Evolutionary conservation across 1,140 invertebrate genomes (phyloP).

Genomic region (Calosoma granatense): DNA sequence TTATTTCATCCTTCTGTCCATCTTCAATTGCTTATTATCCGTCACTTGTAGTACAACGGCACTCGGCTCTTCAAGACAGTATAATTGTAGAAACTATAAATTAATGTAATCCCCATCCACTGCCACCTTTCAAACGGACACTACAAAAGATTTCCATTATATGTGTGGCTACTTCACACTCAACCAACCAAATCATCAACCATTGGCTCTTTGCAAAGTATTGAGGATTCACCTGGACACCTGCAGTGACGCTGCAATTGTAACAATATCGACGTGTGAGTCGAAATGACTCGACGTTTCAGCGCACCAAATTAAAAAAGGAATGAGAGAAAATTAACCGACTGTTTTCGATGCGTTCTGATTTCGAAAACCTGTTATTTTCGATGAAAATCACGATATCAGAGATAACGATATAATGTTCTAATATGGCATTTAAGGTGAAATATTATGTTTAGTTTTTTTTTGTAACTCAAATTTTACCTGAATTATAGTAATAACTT

Average conservation of each 20-base stretch:
- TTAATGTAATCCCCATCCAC: neutral
- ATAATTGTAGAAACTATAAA: conserved; percentile 1
- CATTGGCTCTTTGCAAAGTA: neutral
- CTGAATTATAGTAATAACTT: no score
- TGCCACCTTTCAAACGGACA: neutral
- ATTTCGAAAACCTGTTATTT: conserved; percentile 4
- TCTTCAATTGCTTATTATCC: neutral
- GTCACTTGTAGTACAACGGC: neutral
- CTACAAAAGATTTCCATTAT: conserved; percentile 7
- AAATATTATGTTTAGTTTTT: no score
- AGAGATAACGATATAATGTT: no score
- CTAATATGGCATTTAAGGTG: no score
- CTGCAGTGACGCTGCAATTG: conserved; percentile 20
- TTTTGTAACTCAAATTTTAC: no score
- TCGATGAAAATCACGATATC: no score
- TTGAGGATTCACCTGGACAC: conserved; percentile 15
- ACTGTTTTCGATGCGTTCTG: neutral
- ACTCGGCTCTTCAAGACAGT: neutral
- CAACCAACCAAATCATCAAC: neutral
- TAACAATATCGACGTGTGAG: conserved; percentile 23
- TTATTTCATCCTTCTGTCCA: no score
- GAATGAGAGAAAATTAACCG: neutral
- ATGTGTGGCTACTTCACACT: conserved; percentile 4
- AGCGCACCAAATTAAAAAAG: neutral
- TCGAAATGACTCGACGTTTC: conserved; percentile 19